Conservation (phyloP, 2,888 invertebrate genomes). For the Stomorhina lunata region DNA sequence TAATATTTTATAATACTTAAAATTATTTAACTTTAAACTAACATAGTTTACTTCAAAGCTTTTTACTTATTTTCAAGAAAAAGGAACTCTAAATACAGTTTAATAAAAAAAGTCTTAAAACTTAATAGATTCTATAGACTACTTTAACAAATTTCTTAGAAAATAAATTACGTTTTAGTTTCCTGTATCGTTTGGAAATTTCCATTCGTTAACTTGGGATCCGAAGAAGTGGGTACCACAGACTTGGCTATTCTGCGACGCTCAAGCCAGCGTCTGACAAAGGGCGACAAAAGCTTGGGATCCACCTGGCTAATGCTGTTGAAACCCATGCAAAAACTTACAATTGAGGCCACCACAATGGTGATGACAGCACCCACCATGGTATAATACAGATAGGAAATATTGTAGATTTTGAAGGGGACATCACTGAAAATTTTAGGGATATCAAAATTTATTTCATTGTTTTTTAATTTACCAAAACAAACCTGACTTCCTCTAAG, state of each 20-base stretch:
- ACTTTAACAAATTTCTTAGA: not conserved
- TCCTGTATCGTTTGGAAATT: constrained; percentile 63
- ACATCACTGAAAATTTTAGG: constrained; percentile 67
- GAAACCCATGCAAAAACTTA: constrained; percentile 81
- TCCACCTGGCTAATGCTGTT: constrained; percentile 82
- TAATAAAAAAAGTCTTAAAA: not conserved
- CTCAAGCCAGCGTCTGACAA: constrained; percentile 82
- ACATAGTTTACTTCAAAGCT: constrained; percentile 41
- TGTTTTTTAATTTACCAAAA: not conserved
- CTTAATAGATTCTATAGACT: not conserved
- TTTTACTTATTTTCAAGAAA: not conserved
- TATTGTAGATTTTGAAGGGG: constrained; percentile 82
- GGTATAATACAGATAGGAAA: constrained; percentile 91
- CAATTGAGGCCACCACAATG: constrained; percentile 81
- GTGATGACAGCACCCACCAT: constrained; percentile 83
- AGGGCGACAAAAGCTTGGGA: constrained; percentile 85
- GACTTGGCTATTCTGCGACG: constrained; percentile 62
- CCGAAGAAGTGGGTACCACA: constrained; percentile 42
- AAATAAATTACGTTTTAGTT: constrained; percentile 64
- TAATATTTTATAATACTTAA: not conserved
- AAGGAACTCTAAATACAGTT: constrained; percentile 51
- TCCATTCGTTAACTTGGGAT: constrained; percentile 51
- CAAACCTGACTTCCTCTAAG: constrained; percentile 65
- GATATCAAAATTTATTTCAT: not conserved
- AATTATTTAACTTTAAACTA: constrained; percentile 58